Evolutionary conservation across 1,140 invertebrate species (phyloP), one percentile per base, ranked within the genome.

Genomic region (Probaryconus sp.): DNA sequence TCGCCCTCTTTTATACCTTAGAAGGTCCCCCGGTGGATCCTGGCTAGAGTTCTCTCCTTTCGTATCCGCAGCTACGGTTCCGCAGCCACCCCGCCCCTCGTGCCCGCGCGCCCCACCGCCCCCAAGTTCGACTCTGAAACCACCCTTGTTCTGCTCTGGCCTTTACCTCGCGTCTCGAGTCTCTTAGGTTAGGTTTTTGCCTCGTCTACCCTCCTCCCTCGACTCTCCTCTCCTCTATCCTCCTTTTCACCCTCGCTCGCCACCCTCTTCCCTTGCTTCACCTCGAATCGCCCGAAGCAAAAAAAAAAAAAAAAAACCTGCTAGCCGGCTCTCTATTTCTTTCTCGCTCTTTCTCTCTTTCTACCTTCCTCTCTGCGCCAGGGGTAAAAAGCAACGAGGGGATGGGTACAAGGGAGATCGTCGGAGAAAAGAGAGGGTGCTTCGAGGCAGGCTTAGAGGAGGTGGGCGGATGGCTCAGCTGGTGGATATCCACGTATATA

Each of bases 301-400:
- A 84, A 69, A 85, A 84, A 85, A 76, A 72, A 78, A 78, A 85
- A 85, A 84, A 69, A 85, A 84, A 85, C 80, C 82, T 83, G 79
- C 77, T 76, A 83, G 77, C 74, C 67, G 67, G 55, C 67, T 43
- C 21, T 24, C n/a, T n/a, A n/a, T n/a, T n/a, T n/a, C n/a, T n/a
- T n/a, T n/a, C n/a, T n/a, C n/a, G n/a, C n/a, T n/a, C n/a, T n/a
- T n/a, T n/a, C n/a, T n/a, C n/a, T n/a, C n/a, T n/a, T n/a, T n/a
- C n/a, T n/a, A n/a, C n/a, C n/a, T n/a, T n/a, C n/a, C 21, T 24
- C 21, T 24, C 75, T 77, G 65, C 24, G 58, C 72, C 56, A 58
- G 50, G 67, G 73, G 67, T 67, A 70, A 70, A n/a, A 70, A 76
- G 73, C 73, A 48, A 63, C 43, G 53, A 51, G 61, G 55, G 75